Evolutionary conservation across 1,140 invertebrate species (phyloP), one percentile per base, ranked within the genome.

Genomic region (Monomorium pharaonis): DNA sequence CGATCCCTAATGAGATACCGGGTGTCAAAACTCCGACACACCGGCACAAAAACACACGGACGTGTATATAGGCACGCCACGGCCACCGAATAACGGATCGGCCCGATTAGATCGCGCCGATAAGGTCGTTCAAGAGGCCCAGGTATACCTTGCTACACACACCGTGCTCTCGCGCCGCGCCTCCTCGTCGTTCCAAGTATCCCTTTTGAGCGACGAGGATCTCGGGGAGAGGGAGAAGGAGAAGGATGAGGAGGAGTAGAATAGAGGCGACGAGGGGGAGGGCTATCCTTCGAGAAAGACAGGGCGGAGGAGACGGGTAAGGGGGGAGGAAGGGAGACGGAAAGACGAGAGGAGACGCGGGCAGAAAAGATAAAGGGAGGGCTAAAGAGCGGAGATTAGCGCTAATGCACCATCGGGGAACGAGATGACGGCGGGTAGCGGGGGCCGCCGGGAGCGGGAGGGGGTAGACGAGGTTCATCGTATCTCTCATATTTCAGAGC

Each of bases 371-470:
- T 94, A 95, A 94, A 94, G 93, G 93, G 93, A 94, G 93, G 93
- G 94, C 94, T 95, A 95, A 95, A 95, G 94, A 94, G 94, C 93
- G 93, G 94, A 95, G 95, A 95, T 95, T 95, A 95, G 94, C 94
- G 94, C 94, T 95, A 95, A 95, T 95, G 95, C 94, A 95, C 94
- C 94, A 94, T 94, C 93, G 92, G 90, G 81, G 92, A 93, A 93
- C 93, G 93, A 92, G 91, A 94, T 91, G 92, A 91, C 88, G 91
- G 76, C 14, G 62, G 30, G 62, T 51, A 58, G 4, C 63, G 76
- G 58, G 27, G 56, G 5, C 24, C 58, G 18, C 3, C n/a, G n/a
- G 2, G 33, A 33, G 37, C 5, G 37, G 18, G 18, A 14, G 37
- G n/a, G n/a, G 88, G 91, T 90, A 90, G 91, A 90, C 93, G 91